Evolutionary conservation across 2,113 vertebrate species (phyloP).

Genomic region (Antigone vipio): DNA sequence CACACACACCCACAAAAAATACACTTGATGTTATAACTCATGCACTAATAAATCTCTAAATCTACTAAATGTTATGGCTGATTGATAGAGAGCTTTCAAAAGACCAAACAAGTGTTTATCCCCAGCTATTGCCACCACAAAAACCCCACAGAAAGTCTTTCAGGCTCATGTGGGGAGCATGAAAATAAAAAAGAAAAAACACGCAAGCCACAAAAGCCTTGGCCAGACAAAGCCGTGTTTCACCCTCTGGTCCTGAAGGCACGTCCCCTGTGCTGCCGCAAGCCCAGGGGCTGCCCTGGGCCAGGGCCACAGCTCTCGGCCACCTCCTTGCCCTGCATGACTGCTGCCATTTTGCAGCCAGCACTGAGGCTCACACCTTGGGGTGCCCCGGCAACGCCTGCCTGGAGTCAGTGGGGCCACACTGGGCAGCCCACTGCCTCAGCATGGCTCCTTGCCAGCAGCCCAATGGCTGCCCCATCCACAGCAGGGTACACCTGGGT

Average conservation of each 20-base stretch:
- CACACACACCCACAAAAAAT: neutral
- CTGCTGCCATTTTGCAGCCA: neutral
- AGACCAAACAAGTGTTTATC: neutral
- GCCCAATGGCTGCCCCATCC: neutral
- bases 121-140: too few species aligned
- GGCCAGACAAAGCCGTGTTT: neutral
- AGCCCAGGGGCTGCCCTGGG: too few species aligned
- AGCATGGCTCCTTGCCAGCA: neutral
- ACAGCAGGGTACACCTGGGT: too few species aligned
- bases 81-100: neutral
- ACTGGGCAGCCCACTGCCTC: neutral
- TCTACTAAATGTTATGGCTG: neutral
- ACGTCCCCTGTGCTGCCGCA: accelerated
- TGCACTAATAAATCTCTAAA: neutral
- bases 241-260: accelerated
- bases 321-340: accelerated
- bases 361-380: accelerated
- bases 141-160: neutral
- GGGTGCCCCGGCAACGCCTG: neutral
- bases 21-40: neutral
- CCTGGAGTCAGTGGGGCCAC: neutral
- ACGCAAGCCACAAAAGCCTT: neutral
- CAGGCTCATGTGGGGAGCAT: accelerated
- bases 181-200: too few species aligned
- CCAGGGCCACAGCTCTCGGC: neutral